Conservation (phyloP, 2,113 vertebrate genomes). For the Brachirus orientalis region DNA sequence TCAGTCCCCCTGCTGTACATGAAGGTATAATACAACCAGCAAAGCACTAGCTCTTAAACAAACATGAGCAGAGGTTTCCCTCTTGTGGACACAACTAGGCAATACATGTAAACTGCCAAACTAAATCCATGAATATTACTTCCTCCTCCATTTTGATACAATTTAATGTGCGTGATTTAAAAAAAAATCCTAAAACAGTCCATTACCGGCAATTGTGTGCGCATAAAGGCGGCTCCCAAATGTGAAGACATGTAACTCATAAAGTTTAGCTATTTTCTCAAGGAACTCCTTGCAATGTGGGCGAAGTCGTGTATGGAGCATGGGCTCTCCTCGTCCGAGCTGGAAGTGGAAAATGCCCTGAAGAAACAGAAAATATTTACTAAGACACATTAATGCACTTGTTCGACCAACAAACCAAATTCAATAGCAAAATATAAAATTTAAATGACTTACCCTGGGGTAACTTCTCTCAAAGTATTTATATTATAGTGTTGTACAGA, state of each 20-base stretch:
- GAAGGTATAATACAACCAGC: neutral
- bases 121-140: neutral
- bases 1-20: neutral
- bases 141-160: neutral
- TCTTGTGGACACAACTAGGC: constrained; percentile 55
- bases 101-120: constrained; percentile 18
- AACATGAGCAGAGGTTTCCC: constrained; percentile 43
- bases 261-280: constrained; percentile 95
- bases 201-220: constrained; percentile 95
- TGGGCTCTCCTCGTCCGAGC: constrained; percentile 93
- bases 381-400: neutral
- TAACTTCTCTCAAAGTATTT: neutral
- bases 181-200: neutral
- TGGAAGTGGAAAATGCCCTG: constrained; percentile 99
- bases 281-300: constrained; percentile 96
- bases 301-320: constrained; percentile 95
- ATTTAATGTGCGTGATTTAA: neutral
- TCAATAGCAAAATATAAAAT: too few species aligned
- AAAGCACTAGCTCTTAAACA: neutral
- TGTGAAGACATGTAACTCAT: constrained; percentile 96
- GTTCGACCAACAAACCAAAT: too few species aligned
- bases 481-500: neutral
- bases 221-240: constrained; percentile 98
- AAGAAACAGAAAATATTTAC: neutral
- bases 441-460: neutral